These are phyloP conservation scores for Pseudococcus viburni DNA, from an alignment of 2,888 invertebrate genomes.

Conservation along the genomic window DNA sequence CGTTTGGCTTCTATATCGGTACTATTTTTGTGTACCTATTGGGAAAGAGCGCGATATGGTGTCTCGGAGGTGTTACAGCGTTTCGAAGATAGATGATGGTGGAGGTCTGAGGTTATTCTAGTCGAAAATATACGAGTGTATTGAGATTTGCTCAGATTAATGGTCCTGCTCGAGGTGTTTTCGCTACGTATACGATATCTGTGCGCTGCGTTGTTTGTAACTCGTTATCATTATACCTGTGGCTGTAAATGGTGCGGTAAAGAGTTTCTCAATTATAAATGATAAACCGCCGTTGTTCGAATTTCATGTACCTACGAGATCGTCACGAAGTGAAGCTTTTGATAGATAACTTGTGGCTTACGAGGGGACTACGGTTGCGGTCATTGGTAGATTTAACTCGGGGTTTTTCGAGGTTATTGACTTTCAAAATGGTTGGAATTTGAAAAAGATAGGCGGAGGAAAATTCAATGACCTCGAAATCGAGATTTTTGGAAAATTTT, in stretches of 20 bases:
- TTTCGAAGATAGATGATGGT: not conserved
- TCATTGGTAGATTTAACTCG: too few species aligned
- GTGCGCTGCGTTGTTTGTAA: not conserved
- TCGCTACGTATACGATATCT: not conserved
- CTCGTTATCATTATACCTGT: not conserved
- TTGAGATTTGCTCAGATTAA: constrained; percentile 11
- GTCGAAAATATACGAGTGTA: not conserved
- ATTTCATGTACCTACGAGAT: too few species aligned
- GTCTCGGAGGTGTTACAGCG: not conserved
- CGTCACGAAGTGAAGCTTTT: too few species aligned
- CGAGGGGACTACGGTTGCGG: too few species aligned
- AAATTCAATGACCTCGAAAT: too few species aligned
- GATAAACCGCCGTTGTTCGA: too few species aligned
- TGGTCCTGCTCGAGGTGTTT: not conserved
- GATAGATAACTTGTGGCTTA: too few species aligned
- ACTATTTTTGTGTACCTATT: constrained; percentile 30
- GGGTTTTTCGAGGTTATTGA: too few species aligned
- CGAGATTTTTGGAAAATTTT: too few species aligned
- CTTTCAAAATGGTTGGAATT: too few species aligned
- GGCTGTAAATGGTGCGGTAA: not conserved
- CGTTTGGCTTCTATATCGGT: not conserved
- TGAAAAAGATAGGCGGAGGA: too few species aligned
- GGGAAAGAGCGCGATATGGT: not conserved
- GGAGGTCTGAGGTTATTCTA: constrained; percentile 12
- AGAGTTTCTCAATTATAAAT: too few species aligned